phyloP scores from a whole-genome alignment of 2,797 vertebrate species.

The Jordanella pulchra region DNA sequence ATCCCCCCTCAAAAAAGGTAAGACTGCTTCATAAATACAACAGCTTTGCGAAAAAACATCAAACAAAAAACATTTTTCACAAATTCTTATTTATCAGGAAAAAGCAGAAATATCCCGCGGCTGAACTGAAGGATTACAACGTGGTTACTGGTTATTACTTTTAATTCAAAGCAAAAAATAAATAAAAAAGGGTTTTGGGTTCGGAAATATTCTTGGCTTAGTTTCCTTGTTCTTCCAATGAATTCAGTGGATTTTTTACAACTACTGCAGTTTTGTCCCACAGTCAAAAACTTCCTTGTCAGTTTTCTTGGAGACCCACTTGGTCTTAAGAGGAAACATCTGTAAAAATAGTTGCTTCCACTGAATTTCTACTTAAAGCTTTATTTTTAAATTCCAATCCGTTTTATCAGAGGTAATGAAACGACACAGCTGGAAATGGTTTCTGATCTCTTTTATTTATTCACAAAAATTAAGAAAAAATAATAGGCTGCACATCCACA shows the following conservation, averaged over 20 bases:
- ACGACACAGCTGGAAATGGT: not conserved
- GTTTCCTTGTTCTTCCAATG: not conserved
- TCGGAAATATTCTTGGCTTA: not conserved
- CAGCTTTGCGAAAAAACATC: constrained; percentile 50
- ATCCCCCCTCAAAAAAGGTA: constrained; percentile 42
- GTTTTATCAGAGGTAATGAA: not conserved
- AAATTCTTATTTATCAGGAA: constrained; percentile 44
- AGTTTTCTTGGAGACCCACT: not conserved
- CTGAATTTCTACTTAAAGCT: not conserved
- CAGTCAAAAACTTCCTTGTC: not conserved
- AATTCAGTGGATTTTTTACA: not conserved
- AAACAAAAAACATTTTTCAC: not conserved
- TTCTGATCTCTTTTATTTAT: not conserved
- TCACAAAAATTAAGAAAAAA: not conserved
- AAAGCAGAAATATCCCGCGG: constrained; percentile 2
- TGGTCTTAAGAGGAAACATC: no score
- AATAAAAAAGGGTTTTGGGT: not conserved
- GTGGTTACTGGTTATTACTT: not conserved
- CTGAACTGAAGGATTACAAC: not conserved
- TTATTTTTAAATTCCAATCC: not conserved
- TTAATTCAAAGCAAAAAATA: not conserved
- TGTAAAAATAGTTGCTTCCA: not conserved
- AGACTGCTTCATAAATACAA: constrained; percentile 40
- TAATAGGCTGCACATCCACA: constrained; percentile 9
- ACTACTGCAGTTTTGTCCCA: not conserved